These are phyloP conservation scores for Caenorhabditis zanzibari DNA, from an alignment of 2,888 invertebrate genomes.

Conservation along the genomic window DNA sequence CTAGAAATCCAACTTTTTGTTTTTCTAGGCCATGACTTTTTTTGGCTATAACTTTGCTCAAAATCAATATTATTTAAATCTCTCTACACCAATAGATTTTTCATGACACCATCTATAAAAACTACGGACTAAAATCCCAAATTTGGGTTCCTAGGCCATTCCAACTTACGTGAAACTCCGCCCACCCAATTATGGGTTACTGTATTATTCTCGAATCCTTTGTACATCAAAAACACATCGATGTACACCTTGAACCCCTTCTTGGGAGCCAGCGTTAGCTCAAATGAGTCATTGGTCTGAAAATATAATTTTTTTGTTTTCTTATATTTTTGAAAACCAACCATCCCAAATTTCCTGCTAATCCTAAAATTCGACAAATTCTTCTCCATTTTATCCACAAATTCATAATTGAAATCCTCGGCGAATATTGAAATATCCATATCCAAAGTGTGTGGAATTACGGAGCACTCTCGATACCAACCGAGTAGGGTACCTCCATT, in stretches of 20 bases:
- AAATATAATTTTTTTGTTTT: no score
- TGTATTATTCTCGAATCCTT: constrained; percentile 23
- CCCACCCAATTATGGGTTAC: constrained; percentile 45
- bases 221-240: constrained; percentile 66
- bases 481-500: constrained; percentile 59
- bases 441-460: constrained; percentile 65
- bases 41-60: no score
- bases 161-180: constrained; percentile 41
- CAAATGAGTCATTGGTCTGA: constrained; percentile 58
- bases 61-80: no score
- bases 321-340: no score
- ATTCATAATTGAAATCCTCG: constrained; percentile 45
- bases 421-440: constrained; percentile 59
- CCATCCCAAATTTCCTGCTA: constrained; percentile 54
- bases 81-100: no score
- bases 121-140: no score
- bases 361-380: constrained; percentile 34
- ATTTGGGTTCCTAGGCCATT: no score
- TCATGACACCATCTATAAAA: no score
- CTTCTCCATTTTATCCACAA: constrained; percentile 33
- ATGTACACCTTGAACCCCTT: constrained; percentile 13
- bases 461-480: constrained; percentile 67
- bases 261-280: constrained; percentile 53
- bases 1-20: no score
- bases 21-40: no score